Percentiles rank a stretch among this genome's conserved stretches.
Conservation (phyloP, 2,113 vertebrate genomes). For the Dasyprocta punctata region DNA sequence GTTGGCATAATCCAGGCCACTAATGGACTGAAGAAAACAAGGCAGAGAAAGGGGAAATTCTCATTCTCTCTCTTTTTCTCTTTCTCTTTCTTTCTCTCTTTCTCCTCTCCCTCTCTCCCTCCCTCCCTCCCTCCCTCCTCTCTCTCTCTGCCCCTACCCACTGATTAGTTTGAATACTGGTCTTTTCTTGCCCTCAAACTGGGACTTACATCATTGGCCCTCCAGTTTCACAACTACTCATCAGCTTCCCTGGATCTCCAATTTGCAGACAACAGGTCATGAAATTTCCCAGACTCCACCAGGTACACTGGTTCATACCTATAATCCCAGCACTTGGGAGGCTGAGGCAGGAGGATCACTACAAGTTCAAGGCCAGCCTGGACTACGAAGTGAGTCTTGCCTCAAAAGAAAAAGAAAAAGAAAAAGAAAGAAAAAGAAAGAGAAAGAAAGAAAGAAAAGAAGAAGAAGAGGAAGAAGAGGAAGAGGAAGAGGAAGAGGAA, state of each 20-base stretch:
- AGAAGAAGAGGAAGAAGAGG: background rate
- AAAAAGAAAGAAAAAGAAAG: background rate
- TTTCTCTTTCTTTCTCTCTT: background rate
- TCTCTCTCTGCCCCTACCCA: background rate
- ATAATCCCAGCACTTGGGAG: too few relatives aligned
- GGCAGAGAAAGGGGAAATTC: background rate
- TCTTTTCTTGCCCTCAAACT: background rate
- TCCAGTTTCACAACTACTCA: background rate
- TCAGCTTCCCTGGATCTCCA: background rate
- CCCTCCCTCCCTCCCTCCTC: background rate
- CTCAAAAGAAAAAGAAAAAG: background rate
- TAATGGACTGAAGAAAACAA: background rate
- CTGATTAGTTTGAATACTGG: background rate
- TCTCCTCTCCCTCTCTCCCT: background rate
- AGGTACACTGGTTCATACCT: background rate
- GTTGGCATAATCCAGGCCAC: background rate
- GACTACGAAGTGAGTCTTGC: background rate
- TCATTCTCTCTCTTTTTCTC: background rate
- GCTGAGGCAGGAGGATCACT: background rate
- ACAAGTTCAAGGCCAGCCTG: background rate
- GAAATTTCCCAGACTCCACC: background rate
- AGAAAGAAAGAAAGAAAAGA: background rate
- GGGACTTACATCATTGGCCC: background rate
- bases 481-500: background rate
- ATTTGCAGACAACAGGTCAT: background rate